Base-by-base conservation (phyloP, 1,140 invertebrate genomes). In the Plodia interpunctella region DNA sequence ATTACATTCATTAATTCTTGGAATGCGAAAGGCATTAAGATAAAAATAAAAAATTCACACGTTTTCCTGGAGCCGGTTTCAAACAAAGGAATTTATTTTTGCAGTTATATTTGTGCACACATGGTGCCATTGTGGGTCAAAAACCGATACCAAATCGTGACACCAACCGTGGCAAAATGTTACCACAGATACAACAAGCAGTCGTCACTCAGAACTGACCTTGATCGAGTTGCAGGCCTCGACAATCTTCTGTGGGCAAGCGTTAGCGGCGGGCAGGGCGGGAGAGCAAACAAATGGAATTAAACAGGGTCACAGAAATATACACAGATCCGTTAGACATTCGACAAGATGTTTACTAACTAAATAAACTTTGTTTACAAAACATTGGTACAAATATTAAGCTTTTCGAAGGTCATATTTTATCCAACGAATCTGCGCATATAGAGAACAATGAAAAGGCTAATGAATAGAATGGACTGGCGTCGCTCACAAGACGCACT, bases 221-320 rank as follows among this genome's bases (percentile, higher is more conserved):
- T 96, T 96, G 83, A 96, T 93, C 83, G 95, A 94, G 92, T 96
- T 95, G 94, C 95, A 96, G 92, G 95, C 94, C 93, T 96, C 95
- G 92, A 95, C 93, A 93, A 96, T 94, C 95, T 96, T 96, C 95
- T 96, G 94, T 92, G 91, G 85, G 65, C 74, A 81, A 88, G 80
- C 84, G 76, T 81, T 79, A 83, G 74, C 68, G 74, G 59, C 65
- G 76, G 30, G 75, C 74, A 72, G 65, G 70, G 62, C 75, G 68
- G 73, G 38, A n/a, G 81, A 78, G 78, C 72, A 88, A 90, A 90
- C 74, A 83, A 81, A 87, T 68, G 80, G 82, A 63, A 80, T 82
- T 81, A 77, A 80, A 20, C 17, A 49, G 19, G 18, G 20, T 44
- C 38, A 44, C 38, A 10, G 38, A 44, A 2, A 44, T 44, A 44